Percentiles rank a stretch among this genome's conserved stretches.
phyloP scores from a whole-genome alignment of 2,888 invertebrate species.

The Abscondita cerata region DNA sequence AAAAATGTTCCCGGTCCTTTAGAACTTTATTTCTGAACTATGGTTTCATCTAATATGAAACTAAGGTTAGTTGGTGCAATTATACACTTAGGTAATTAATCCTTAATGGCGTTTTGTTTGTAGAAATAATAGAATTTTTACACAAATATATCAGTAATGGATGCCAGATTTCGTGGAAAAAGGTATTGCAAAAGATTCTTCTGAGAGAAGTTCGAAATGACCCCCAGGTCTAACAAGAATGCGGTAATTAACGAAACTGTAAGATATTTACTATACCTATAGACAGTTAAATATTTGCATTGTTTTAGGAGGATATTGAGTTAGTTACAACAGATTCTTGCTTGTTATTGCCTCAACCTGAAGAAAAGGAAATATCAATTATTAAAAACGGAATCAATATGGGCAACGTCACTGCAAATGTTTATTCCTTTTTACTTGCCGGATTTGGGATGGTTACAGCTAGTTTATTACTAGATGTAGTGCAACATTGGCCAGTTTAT shows the following conservation, averaged over 20 bases:
- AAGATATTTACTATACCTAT: no score
- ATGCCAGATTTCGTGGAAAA: slow-evolving; percentile 7
- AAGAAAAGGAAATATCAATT: neutral
- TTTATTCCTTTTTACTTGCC: slow-evolving; percentile 82
- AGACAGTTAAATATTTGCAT: no score
- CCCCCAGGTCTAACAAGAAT: slow-evolving; percentile 16
- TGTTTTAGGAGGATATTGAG: slow-evolving; percentile 39
- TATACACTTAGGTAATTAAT: neutral
- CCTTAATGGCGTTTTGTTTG: neutral
- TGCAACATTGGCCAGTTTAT: slow-evolving; percentile 90
- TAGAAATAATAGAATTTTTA: slow-evolving; percentile 1
- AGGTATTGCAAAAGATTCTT: neutral
- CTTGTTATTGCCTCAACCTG: slow-evolving; percentile 25
- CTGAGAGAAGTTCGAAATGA: slow-evolving; percentile 7
- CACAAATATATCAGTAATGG: slow-evolving; percentile 1
- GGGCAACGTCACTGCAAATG: slow-evolving; percentile 80
- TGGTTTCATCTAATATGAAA: slow-evolving; percentile 6
- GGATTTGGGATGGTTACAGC: slow-evolving; percentile 93
- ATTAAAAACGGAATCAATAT: slow-evolving; percentile 55
- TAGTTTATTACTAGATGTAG: slow-evolving; percentile 81
- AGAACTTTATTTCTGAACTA: neutral
- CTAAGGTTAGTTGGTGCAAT: neutral
- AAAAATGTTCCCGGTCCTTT: no score
- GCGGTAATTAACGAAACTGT: slow-evolving; percentile 6
- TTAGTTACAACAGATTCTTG: slow-evolving; percentile 35